Evolutionary conservation across 2,888 invertebrate genomes (phyloP).

Genomic region (Panzeria rudis): DNA sequence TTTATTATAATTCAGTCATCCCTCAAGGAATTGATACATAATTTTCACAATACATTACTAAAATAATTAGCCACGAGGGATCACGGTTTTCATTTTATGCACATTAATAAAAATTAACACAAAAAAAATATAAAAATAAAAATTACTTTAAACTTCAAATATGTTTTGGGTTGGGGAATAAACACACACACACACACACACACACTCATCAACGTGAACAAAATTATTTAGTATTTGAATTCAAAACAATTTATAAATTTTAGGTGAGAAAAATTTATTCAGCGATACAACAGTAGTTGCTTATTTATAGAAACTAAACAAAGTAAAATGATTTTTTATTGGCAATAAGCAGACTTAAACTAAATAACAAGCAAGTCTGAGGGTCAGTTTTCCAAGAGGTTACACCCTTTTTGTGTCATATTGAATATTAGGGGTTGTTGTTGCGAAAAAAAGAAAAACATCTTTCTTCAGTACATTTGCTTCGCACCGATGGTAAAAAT

Average conservation of each 20-base stretch:
- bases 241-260: constrained; percentile 10
- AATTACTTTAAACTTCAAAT: constrained; percentile 15
- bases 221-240: not conserved
- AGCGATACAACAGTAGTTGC: not conserved
- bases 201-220: not conserved
- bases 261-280: constrained; percentile 55
- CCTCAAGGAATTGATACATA: constrained; percentile 64
- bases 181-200: not conserved
- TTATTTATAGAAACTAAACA: constrained; percentile 2
- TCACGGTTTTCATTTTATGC: constrained; percentile 63
- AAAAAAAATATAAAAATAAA: constrained; percentile 9
- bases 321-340: constrained; percentile 27
- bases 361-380: constrained; percentile 30
- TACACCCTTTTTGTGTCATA: constrained; percentile 54
- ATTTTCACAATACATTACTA: constrained; percentile 69
- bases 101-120: constrained; percentile 32
- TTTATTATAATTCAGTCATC: constrained; percentile 51
- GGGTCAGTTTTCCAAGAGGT: constrained; percentile 59
- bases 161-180: not conserved
- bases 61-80: constrained; percentile 72
- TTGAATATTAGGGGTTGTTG: constrained; percentile 54
- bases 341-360: not conserved
- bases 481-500: constrained; percentile 57
- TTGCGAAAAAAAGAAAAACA: constrained; percentile 21
- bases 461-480: constrained; percentile 28